phyloP scores from a whole-genome alignment of 2,797 vertebrate species.

The Epinephelus awoara region DNA sequence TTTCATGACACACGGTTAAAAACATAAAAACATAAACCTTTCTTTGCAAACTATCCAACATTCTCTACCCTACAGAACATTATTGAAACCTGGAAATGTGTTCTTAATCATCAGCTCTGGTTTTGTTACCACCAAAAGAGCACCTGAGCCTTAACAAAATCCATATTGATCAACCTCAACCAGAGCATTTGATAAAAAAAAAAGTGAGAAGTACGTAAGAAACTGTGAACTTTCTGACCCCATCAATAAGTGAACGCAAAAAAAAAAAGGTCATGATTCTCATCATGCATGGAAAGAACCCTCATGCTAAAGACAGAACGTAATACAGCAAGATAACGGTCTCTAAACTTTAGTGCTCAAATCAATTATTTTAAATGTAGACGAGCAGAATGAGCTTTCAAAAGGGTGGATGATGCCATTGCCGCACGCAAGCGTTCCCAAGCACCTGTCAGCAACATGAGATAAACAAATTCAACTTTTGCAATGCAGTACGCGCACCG shows the following conservation, averaged over 20 bases:
- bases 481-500: too few relatives aligned
- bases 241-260: background rate
- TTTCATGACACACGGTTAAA: constrained; percentile 20
- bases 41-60: background rate
- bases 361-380: too few relatives aligned
- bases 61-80: background rate
- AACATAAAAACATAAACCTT: constrained; percentile 14
- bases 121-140: background rate
- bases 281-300: background rate
- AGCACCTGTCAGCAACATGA: too few relatives aligned
- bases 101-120: background rate
- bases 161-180: background rate
- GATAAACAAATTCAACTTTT: too few relatives aligned
- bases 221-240: constrained; percentile 32
- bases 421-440: too few relatives aligned
- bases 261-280: background rate
- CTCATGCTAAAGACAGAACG: background rate
- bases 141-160: background rate
- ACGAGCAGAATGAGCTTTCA: too few relatives aligned
- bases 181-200: background rate
- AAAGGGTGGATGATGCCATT: too few relatives aligned
- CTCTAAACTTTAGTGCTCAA: background rate
- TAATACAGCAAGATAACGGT: background rate
- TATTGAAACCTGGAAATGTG: background rate
- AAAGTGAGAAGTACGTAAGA: constrained; percentile 2